phyloP scores from a whole-genome alignment of 1,140 invertebrate species.

The Arctopsyche grandis region DNA sequence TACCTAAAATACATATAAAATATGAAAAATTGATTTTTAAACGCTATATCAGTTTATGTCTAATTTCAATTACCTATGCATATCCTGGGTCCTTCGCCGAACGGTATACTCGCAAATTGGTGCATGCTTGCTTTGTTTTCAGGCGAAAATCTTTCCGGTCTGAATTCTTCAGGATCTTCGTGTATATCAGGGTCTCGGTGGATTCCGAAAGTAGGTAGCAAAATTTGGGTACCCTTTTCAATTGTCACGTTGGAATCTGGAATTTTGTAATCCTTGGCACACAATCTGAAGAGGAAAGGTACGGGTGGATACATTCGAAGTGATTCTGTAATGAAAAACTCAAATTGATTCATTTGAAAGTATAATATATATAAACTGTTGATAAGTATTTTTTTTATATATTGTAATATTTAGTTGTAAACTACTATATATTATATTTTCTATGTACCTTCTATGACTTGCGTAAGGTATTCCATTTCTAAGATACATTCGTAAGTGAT shows the following conservation, averaged over 20 bases:
- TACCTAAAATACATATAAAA: constrained; percentile 18
- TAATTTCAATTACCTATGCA: constrained; percentile 65
- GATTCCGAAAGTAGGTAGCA: constrained; percentile 71
- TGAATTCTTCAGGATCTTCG: constrained; percentile 72
- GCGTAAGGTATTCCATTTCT: constrained; percentile 60
- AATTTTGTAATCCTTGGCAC: constrained; percentile 67
- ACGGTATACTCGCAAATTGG: constrained; percentile 67
- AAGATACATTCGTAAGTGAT: constrained; percentile 65
- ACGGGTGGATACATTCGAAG: constrained; percentile 73
- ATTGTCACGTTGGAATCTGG: constrained; percentile 69
- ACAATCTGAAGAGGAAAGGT: constrained; percentile 67
- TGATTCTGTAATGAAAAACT: constrained; percentile 65
- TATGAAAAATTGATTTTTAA: background rate
- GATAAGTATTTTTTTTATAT: too few relatives aligned
- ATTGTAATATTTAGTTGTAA: background rate
- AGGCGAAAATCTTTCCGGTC: constrained; percentile 73
- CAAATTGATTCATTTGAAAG: background rate
- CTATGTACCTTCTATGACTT: constrained; percentile 60
- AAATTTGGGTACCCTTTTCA: constrained; percentile 69
- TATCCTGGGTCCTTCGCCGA: constrained; percentile 65
- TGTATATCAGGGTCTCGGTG: constrained; percentile 70
- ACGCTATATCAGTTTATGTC: background rate
- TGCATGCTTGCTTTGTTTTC: constrained; percentile 64
- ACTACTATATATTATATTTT: background rate
- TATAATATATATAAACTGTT: background rate